Evolutionary conservation across 2,888 invertebrate genomes (phyloP), one percentile per base, ranked within the genome.

Genomic region (Ellobium chinense): DNA sequence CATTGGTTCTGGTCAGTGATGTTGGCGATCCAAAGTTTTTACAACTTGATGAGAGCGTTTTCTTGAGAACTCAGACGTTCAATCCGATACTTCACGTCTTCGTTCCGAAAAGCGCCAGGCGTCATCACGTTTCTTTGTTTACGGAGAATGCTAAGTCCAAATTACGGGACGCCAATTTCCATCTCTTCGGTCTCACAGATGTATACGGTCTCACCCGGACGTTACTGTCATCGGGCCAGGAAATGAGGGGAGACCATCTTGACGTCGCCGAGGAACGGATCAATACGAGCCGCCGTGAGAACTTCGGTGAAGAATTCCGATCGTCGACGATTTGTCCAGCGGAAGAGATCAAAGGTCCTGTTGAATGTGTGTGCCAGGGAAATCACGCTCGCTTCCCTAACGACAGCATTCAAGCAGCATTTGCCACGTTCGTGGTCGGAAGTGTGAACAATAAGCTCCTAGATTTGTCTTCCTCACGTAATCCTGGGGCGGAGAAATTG

Each of bases 351-450:
- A 34, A 37, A 36, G 77, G 68, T 27, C 37, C 56, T n/a, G 60
- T 77, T n/a, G 77, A 77, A 58, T 68, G 68, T 58, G 5, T 58
- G 27, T 77, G 77, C 29, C 37, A 29, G 24, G 77, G 77, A 39
- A 54, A 39, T 3, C 77, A 56, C 18, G 77, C 37, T 27, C 36
- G 27, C 9, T 77, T 68, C 39, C 58, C 77, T n/a, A 77, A 77
- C 36, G 77, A 77, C 68, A 77, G 58, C 60, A 18, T 68, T 37
- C 77, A 77, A 39, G 58, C 56, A 1, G 68, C 68, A 2, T 77
- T 77, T 54, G 77, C 77, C 27, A 39, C 12, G 12, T 60, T 36
- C 18, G 36, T 77, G 34, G 68, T 77, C 5, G 77, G 77, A n/a
- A 77, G 27, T 29, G 4, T 77, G 1, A 77, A 77, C 31, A 68